phyloP scores from a whole-genome alignment of 2,888 invertebrate species.

The Mythimna vitellina region DNA sequence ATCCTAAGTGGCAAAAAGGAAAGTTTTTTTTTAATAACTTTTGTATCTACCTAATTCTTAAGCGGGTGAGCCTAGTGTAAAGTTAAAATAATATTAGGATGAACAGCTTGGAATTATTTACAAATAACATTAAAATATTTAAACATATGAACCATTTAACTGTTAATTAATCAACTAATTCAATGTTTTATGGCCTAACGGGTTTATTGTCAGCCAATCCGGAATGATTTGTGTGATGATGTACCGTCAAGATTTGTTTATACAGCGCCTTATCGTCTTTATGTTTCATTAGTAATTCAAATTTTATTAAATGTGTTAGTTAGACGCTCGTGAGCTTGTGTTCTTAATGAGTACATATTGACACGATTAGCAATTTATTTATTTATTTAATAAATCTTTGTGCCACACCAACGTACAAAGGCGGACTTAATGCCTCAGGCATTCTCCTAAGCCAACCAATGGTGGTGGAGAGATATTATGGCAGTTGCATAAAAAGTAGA shows the following conservation, averaged over 20 bases:
- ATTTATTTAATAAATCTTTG: too few relatives aligned
- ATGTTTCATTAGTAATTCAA: conserved; percentile 58
- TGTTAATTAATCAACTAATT: conserved; percentile 65
- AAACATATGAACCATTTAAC: conserved; percentile 43
- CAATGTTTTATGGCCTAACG: conserved; percentile 63
- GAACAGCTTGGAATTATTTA: background rate
- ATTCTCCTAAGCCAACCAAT: too few relatives aligned
- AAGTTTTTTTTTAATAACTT: background rate
- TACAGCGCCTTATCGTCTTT: conserved; percentile 42
- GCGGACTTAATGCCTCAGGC: too few relatives aligned
- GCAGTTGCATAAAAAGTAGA: too few relatives aligned
- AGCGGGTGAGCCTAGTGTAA: background rate
- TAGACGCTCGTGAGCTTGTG: conserved; percentile 21
- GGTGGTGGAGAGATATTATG: too few relatives aligned
- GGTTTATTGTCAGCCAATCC: conserved; percentile 61
- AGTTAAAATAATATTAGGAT: background rate
- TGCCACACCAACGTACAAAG: too few relatives aligned
- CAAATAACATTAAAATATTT: conserved; percentile 35
- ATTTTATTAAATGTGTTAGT: conserved; percentile 34
- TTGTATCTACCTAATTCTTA: too few relatives aligned
- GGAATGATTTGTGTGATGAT: conserved; percentile 63
- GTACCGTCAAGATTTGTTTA: conserved; percentile 52
- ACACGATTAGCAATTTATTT: conserved; percentile 20
- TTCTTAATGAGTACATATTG: conserved; percentile 20
- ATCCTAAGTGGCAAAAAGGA: too few relatives aligned